Conservation (phyloP, 2,797 vertebrate species). For the Hoplostethus mediterraneus region DNA sequence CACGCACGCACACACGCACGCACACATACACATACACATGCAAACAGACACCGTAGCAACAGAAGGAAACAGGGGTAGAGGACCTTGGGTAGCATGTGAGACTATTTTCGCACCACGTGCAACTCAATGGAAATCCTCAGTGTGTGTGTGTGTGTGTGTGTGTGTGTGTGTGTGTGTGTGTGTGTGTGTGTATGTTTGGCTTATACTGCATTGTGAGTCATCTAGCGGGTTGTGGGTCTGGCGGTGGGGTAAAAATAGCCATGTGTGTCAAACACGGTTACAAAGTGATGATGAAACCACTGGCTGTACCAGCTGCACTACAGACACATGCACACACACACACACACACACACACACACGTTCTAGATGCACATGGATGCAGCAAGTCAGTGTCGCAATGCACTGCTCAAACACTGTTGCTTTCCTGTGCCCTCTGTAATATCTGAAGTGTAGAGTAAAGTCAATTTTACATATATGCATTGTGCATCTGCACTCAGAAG, state of each 20-base stretch:
- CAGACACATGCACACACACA: constrained; percentile 25
- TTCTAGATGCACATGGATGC: constrained; percentile 11
- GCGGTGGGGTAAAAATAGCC: constrained; percentile 71
- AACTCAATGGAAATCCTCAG: constrained; percentile 49
- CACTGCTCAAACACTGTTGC: background rate
- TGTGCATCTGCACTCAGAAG: too few species aligned
- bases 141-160: constrained; percentile 21
- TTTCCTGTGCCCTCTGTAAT: background rate
- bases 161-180: constrained; percentile 15
- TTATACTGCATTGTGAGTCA: constrained; percentile 58
- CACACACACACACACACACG: constrained; percentile 19
- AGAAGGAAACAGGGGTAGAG: constrained; percentile 19
- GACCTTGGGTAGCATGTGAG: constrained; percentile 7
- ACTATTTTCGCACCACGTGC: constrained; percentile 30
- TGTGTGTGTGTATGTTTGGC: constrained; percentile 33
- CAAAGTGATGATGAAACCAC: constrained; percentile 65
- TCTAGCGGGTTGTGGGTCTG: constrained; percentile 39
- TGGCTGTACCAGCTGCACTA: constrained; percentile 42
- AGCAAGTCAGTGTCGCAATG: constrained; percentile 1
- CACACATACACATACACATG: background rate
- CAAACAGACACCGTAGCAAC: constrained; percentile 36
- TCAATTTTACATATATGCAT: too few species aligned
- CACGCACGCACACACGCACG: constrained; percentile 11
- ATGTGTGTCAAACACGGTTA: constrained; percentile 62
- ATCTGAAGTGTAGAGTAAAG: background rate